Conservation (phyloP, 1,140 invertebrate species). For the Drosophila nebulosa region DNA sequence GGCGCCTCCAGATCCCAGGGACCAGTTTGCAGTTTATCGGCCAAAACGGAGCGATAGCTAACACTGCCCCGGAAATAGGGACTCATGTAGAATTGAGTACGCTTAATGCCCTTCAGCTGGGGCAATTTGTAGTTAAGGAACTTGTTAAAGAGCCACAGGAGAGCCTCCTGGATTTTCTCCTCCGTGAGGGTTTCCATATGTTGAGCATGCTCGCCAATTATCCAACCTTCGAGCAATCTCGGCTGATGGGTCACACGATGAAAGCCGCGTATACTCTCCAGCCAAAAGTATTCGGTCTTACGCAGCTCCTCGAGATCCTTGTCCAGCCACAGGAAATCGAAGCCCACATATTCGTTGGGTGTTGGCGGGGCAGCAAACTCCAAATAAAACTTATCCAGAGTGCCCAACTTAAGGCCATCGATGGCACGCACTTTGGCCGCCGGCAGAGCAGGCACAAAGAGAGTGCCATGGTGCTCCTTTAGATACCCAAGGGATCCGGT, state of each 20-base stretch:
- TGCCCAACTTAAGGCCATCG: slow-evolving; percentile 85
- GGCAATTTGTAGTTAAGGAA: slow-evolving; percentile 59
- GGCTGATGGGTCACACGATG: slow-evolving; percentile 85
- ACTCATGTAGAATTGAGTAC: slow-evolving; percentile 85
- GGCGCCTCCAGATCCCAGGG: slow-evolving; percentile 83
- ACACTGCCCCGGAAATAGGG: slow-evolving; percentile 87
- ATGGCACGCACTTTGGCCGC: slow-evolving; percentile 84
- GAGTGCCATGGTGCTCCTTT: slow-evolving; percentile 83
- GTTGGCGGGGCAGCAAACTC: slow-evolving; percentile 86
- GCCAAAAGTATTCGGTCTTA: slow-evolving; percentile 81
- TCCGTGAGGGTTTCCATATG: slow-evolving; percentile 83
- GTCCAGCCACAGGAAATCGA: slow-evolving; percentile 83
- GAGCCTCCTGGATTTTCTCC: slow-evolving; percentile 81
- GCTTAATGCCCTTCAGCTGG: slow-evolving; percentile 54
- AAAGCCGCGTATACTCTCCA: slow-evolving; percentile 85
- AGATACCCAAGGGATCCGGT: slow-evolving; percentile 87
- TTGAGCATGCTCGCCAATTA: slow-evolving; percentile 82
- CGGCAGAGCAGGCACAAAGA: slow-evolving; percentile 85
- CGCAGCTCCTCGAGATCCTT: slow-evolving; percentile 79
- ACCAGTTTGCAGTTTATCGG: slow-evolving; percentile 82
- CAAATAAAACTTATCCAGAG: slow-evolving; percentile 89
- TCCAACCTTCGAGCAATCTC: slow-evolving; percentile 86
- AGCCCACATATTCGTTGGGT: slow-evolving; percentile 81
- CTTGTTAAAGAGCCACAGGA: slow-evolving; percentile 81
- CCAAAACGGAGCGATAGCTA: slow-evolving; percentile 84